A percentile compares a stretch with the other conserved stretches of the same genome.
Evolutionary conservation across 1,140 invertebrate species (phyloP).

Genomic region (Drosophila cardini): DNA sequence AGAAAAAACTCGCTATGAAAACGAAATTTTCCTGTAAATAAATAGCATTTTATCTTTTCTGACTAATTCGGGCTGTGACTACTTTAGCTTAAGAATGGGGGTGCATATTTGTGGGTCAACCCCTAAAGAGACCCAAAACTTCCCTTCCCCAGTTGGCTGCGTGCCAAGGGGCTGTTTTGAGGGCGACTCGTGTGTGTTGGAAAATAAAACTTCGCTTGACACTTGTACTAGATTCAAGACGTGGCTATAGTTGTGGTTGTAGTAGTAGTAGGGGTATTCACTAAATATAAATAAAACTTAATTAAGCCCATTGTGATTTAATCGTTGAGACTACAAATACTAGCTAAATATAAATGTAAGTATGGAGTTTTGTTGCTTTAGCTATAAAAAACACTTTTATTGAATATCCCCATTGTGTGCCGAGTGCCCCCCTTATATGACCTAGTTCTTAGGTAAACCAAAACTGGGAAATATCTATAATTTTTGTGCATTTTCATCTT

Average conservation of each 20-base stretch:
- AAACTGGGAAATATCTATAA: constrained; percentile 13
- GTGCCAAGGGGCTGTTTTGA: constrained; percentile 71
- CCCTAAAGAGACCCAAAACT: not conserved
- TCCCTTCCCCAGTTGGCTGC: constrained; percentile 48
- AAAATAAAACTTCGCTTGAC: constrained; percentile 59
- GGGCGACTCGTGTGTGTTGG: constrained; percentile 26
- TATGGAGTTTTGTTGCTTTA: not conserved
- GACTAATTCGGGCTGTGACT: not conserved
- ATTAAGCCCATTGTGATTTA: constrained; percentile 42
- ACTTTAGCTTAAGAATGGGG: constrained; percentile 6
- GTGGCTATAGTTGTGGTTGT: not conserved
- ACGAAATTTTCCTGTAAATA: constrained; percentile 29
- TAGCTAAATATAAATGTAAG: constrained; percentile 23
- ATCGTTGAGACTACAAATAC: constrained; percentile 45
- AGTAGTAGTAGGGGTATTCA: constrained; percentile 12
- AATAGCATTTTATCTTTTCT: constrained; percentile 6
- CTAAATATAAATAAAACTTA: constrained; percentile 33
- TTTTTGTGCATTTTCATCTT: constrained; percentile 22
- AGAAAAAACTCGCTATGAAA: not conserved
- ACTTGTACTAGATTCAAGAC: constrained; percentile 52
- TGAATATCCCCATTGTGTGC: not conserved
- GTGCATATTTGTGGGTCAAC: constrained; percentile 39
- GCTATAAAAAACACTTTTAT: not conserved
- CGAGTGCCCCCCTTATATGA: not conserved
- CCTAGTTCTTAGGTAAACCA: not conserved